Base-by-base conservation (phyloP, 2,797 vertebrate species). In the Anomalospiza imberbis region DNA sequence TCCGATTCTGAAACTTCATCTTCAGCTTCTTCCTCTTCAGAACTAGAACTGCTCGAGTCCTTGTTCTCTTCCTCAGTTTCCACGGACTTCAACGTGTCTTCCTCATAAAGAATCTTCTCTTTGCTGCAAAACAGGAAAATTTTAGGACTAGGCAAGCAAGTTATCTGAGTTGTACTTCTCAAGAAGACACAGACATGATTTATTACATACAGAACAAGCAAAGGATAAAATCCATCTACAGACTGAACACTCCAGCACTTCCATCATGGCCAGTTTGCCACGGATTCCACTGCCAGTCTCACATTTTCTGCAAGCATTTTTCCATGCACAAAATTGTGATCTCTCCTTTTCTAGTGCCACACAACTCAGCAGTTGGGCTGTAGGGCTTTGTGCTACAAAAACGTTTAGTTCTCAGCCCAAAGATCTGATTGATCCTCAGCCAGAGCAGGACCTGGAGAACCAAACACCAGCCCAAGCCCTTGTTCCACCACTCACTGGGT, bases 1-100 rank as follows among this genome's bases (percentile, higher is more conserved):
- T 98, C 98, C 1, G 98, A 98, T 72, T 98, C 98, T 12, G 98
- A 98, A 91, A 92, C 98, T 86, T 98, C 98, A 55, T 98, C 98
- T 83, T 98, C 98, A 77, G 97, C 98, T 65, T 98, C 98, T 68
- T 98, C 97, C 67, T 97, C 98, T 68, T 97, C 97, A 36, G 98
- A 98, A 85, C 98, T 98, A 77, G 97, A 98, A 93, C 98, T 98
- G 93, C 98, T 98, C 0, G 97, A 97, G 62, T 97, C 98, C 68
- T 98, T 98, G 91, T 91, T 97, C 84, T 97, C 97, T 21, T 98
- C 97, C 87, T 98, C 98, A 15, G 28, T 85, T 80, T 97, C 96
- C 66, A 93, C 45, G 12, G 98, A 97, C 87, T 98, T 98, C 36
- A 96, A 66, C 0, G 76, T 95, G 44, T 98, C 98, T 48, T 97